phyloP scores from a whole-genome alignment of 2,888 invertebrate species.

The Tortrix viridana region DNA sequence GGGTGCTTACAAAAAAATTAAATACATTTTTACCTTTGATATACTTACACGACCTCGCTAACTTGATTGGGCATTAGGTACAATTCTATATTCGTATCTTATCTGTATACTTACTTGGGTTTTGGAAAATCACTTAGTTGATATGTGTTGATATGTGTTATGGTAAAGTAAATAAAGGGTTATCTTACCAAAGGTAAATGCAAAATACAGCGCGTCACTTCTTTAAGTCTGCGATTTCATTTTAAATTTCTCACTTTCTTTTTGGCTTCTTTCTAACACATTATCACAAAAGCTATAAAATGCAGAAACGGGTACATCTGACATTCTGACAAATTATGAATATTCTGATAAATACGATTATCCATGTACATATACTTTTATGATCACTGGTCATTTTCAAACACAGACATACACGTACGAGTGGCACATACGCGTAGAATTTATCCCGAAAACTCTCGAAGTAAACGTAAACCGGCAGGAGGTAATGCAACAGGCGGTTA shows the following conservation, averaged over 20 bases:
- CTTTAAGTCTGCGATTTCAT: too few species aligned
- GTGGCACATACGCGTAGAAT: too few species aligned
- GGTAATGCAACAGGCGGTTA: slow-evolving; percentile 43
- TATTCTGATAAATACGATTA: too few species aligned
- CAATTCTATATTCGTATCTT: slow-evolving; percentile 15
- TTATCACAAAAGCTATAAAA: too few species aligned
- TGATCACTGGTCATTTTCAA: too few species aligned
- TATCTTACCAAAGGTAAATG: background rate
- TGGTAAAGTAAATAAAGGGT: background rate
- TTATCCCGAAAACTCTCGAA: background rate
- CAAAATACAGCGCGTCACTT: too few species aligned
- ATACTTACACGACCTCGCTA: slow-evolving; percentile 11
- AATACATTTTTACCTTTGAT: slow-evolving; percentile 22
- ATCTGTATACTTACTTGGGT: background rate
- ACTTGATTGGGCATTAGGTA: slow-evolving; percentile 32
- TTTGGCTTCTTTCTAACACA: too few species aligned
- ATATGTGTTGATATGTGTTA: background rate
- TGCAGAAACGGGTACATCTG: too few species aligned
- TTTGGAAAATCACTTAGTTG: background rate
- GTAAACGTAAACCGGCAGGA: background rate
- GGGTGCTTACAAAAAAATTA: slow-evolving; percentile 22
- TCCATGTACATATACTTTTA: too few species aligned
- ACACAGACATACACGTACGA: too few species aligned
- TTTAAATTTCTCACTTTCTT: too few species aligned
- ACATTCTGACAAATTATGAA: too few species aligned